Conservation (phyloP, 2,797 vertebrate genomes). For the Arvicola amphibius region DNA sequence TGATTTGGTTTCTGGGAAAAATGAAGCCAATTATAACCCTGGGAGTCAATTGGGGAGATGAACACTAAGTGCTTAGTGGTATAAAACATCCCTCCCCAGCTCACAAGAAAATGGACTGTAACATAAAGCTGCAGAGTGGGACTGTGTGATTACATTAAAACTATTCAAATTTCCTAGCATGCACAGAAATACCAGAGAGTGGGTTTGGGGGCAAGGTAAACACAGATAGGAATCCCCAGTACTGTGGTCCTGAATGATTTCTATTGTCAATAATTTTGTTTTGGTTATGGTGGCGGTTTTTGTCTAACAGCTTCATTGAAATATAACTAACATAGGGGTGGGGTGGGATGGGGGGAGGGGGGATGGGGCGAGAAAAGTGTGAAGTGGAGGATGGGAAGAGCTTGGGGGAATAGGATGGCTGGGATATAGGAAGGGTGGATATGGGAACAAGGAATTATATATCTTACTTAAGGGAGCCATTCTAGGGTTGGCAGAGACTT, state of each 20-base stretch:
- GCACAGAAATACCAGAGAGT: not conserved
- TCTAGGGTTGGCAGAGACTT: too few relatives aligned
- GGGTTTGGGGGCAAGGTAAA: not conserved
- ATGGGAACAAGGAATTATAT: too few relatives aligned
- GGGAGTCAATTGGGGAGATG: not conserved
- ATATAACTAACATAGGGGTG: too few relatives aligned
- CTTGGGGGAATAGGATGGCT: too few relatives aligned
- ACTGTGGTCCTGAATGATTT: not conserved
- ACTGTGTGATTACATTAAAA: not conserved
- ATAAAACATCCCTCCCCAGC: not conserved
- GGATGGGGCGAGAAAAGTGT: too few relatives aligned
- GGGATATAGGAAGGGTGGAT: too few relatives aligned
- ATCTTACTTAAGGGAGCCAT: too few relatives aligned
- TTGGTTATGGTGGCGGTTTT: not conserved
- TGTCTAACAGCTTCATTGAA: not conserved
- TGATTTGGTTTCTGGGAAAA: slow-evolving; percentile 47
- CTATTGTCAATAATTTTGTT: not conserved
- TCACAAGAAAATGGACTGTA: not conserved
- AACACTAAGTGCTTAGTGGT: not conserved
- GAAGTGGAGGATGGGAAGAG: too few relatives aligned
- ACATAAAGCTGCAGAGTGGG: not conserved
- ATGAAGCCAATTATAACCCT: not conserved
- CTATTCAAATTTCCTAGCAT: not conserved
- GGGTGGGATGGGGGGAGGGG: too few relatives aligned
- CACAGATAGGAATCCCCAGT: not conserved